phyloP scores from a whole-genome alignment of 2,888 invertebrate genomes.

The Poecilus cupreus region DNA sequence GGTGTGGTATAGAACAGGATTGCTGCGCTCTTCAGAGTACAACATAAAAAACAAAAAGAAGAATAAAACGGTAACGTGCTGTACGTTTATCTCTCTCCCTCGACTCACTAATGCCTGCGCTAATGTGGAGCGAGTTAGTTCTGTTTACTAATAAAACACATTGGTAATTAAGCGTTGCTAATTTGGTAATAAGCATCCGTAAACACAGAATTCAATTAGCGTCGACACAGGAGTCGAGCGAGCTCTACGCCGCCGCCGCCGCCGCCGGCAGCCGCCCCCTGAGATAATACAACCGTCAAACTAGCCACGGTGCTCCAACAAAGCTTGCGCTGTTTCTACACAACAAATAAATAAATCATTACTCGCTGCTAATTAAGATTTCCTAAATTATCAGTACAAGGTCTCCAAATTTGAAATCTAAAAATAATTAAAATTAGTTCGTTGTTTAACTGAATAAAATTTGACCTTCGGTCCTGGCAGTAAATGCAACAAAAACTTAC shows the following conservation, averaged over 20 bases:
- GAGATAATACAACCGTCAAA: conserved; percentile 40
- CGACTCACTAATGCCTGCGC: conserved; percentile 68
- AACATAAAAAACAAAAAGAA: conserved; percentile 3
- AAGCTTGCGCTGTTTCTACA: not conserved
- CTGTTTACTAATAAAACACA: conserved; percentile 73
- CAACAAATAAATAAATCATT: conserved; percentile 7
- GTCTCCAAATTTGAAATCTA: not conserved
- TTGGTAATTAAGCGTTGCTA: conserved; percentile 74
- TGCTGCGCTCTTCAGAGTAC: not conserved
- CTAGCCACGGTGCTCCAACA: conserved; percentile 2
- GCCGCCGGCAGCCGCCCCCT: conserved; percentile 53
- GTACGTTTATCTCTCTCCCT: conserved; percentile 64
- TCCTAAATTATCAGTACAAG: not conserved
- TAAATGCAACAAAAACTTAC: conserved; percentile 30
- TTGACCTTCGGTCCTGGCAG: conserved; percentile 11
- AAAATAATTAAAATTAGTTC: conserved; percentile 24
- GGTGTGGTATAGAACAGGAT: conserved; percentile 33
- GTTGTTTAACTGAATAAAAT: conserved; percentile 24
- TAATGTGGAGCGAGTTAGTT: conserved; percentile 71
- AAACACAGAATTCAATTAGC: conserved; percentile 73
- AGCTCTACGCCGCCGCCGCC: conserved; percentile 28
- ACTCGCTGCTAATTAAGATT: not conserved
- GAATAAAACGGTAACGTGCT: not conserved
- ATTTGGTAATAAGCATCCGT: conserved; percentile 74
- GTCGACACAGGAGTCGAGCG: conserved; percentile 64